Evolutionary conservation across 2,113 vertebrate species (phyloP).

Genomic region (Setophaga kirtlandii): DNA sequence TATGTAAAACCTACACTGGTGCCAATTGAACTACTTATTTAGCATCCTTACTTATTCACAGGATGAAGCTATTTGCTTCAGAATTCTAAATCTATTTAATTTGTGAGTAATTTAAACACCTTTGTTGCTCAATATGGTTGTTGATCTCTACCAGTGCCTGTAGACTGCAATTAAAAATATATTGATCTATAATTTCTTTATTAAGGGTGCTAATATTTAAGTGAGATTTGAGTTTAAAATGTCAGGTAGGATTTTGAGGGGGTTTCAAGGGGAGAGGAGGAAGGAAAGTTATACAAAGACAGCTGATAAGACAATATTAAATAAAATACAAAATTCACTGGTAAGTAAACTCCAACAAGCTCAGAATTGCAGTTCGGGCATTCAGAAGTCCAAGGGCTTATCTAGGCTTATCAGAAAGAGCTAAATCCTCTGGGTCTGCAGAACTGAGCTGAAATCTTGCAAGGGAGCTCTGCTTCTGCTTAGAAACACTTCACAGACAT

Average conservation of each 20-base stretch:
- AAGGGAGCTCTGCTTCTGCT: neutral
- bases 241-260: neutral
- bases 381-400: neutral
- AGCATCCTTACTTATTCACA: neutral
- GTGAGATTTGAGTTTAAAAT: neutral
- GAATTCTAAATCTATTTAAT: neutral
- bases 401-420: conserved; percentile 11
- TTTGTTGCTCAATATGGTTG: neutral
- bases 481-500: conserved; percentile 2
- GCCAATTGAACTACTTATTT: neutral
- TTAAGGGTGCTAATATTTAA: neutral
- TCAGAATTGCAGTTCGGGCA: neutral
- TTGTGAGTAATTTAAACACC: neutral
- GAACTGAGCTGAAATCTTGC: neutral
- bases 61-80: neutral
- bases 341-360: neutral
- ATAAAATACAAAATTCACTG: neutral
- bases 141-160: neutral
- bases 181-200: neutral
- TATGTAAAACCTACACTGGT: neutral
- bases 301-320: conserved; percentile 4
- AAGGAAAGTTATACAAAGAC: neutral
- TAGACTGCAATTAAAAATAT: neutral
- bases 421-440: neutral
- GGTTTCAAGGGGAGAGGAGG: neutral